Percentiles rank a stretch among this genome's conserved stretches.
Conservation (phyloP, 1,140 invertebrate genomes). For the Andrena cerasifolii region DNA sequence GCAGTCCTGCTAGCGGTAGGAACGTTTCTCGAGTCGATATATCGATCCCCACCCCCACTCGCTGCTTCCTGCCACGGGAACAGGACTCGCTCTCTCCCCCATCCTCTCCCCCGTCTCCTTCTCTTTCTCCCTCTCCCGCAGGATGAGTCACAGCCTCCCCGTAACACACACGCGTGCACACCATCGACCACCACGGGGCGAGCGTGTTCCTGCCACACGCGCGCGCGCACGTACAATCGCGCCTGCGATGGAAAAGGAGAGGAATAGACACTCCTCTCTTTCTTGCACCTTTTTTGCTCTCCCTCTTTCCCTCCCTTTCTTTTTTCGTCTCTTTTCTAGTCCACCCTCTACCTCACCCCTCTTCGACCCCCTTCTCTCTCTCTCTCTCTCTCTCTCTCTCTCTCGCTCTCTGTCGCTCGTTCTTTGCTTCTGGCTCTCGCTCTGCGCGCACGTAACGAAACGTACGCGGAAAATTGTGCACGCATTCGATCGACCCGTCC, state of each 20-base stretch:
- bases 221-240: slow-evolving; percentile 53
- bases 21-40: slow-evolving; percentile 81
- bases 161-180: slow-evolving; percentile 57
- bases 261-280: background rate
- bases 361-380: background rate
- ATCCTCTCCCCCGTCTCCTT: slow-evolving; percentile 29
- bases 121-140: slow-evolving; percentile 75
- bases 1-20: slow-evolving; percentile 76
- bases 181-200: slow-evolving; percentile 49
- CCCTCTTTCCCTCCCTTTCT: background rate
- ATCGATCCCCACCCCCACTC: slow-evolving; percentile 81
- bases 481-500: slow-evolving; percentile 77
- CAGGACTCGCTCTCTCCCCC: slow-evolving; percentile 78
- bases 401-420: background rate
- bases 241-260: background rate
- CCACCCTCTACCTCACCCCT: background rate
- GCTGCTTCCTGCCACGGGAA: slow-evolving; percentile 81
- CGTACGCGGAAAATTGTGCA: slow-evolving; percentile 70
- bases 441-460: slow-evolving; percentile 64
- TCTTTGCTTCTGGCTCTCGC: slow-evolving; percentile 10
- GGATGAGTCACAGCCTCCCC: slow-evolving; percentile 83
- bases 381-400: background rate
- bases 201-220: slow-evolving; percentile 54
- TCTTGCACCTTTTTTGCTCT: slow-evolving; percentile 8
- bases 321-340: background rate